Conservation (phyloP, 2,113 vertebrate species). For the Heliornis fulica region DNA sequence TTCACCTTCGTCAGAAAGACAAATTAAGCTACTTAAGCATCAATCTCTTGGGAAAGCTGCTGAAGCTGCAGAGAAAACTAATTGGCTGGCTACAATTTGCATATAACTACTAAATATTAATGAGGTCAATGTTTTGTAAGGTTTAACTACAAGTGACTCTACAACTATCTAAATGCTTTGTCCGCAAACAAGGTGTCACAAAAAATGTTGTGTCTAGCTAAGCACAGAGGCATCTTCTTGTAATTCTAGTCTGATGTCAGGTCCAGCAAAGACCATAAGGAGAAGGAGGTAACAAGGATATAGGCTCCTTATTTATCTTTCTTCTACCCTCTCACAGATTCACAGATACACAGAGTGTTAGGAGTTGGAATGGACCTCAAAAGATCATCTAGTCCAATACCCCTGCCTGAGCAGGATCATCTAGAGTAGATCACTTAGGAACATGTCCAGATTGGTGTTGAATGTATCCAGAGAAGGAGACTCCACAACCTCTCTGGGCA, state of each 20-base stretch:
- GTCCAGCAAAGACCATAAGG: not conserved
- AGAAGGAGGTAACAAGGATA: not conserved
- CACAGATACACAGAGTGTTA: too few species aligned
- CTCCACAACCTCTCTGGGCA: too few species aligned
- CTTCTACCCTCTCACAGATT: too few species aligned
- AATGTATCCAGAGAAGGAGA: too few species aligned
- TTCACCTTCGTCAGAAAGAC: not conserved
- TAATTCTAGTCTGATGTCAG: not conserved
- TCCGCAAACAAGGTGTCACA: not conserved
- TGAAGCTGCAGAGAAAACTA: slow-evolving; percentile 13
- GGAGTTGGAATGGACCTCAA: too few species aligned
- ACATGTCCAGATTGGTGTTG: too few species aligned
- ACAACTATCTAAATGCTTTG: not conserved
- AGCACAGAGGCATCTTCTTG: not conserved
- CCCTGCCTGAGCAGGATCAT: too few species aligned
- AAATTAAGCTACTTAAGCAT: slow-evolving; percentile 24
- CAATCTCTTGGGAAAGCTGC: not conserved
- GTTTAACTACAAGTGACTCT: not conserved
- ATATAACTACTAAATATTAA: slow-evolving; percentile 35
- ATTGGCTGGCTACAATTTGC: not conserved
- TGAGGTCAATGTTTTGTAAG: not conserved
- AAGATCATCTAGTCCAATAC: too few species aligned
- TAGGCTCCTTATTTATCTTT: not conserved
- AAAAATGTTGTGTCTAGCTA: not conserved
- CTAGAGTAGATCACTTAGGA: too few species aligned